Evolutionary conservation across 2,888 invertebrate genomes (phyloP).

Genomic region (Fragum sueziense): DNA sequence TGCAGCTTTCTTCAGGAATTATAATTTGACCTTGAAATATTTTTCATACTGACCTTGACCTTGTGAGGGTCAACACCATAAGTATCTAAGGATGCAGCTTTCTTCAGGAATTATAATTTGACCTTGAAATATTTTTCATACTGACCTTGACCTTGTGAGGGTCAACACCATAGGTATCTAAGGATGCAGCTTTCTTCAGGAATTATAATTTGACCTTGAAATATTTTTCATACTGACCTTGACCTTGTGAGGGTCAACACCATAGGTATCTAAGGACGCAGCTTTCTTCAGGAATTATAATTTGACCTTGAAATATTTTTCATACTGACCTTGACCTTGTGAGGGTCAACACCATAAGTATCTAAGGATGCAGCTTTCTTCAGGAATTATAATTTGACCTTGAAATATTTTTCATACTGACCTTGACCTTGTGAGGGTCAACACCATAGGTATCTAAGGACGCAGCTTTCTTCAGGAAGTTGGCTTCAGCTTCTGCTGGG

Average conservation of each 20-base stretch:
- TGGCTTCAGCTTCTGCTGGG: slow-evolving; percentile 93
- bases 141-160: slow-evolving; percentile 97
- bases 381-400: slow-evolving; percentile 87
- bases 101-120: slow-evolving; percentile 96
- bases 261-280: slow-evolving; percentile 96
- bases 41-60: slow-evolving; percentile 92
- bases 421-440: slow-evolving; percentile 98
- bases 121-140: too few relatives aligned
- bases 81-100: slow-evolving; percentile 95
- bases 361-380: slow-evolving; percentile 95
- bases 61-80: slow-evolving; percentile 99
- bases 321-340: slow-evolving; percentile 93
- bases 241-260: slow-evolving; percentile 98
- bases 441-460: slow-evolving; percentile 98
- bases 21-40: too few relatives aligned
- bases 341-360: slow-evolving; percentile 98
- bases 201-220: too few relatives aligned
- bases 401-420: slow-evolving; percentile 79
- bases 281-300: slow-evolving; percentile 97
- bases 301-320: too few relatives aligned
- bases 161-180: slow-evolving; percentile 98
- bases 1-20: slow-evolving; percentile 95
- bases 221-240: slow-evolving; percentile 90
- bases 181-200: slow-evolving; percentile 93
- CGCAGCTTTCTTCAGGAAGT: slow-evolving; percentile 95